Percentiles rank a stretch among this genome's conserved stretches.
These are phyloP conservation scores for Anodontia alba DNA, from an alignment of 2,888 invertebrate species.

Conservation along the genomic window DNA sequence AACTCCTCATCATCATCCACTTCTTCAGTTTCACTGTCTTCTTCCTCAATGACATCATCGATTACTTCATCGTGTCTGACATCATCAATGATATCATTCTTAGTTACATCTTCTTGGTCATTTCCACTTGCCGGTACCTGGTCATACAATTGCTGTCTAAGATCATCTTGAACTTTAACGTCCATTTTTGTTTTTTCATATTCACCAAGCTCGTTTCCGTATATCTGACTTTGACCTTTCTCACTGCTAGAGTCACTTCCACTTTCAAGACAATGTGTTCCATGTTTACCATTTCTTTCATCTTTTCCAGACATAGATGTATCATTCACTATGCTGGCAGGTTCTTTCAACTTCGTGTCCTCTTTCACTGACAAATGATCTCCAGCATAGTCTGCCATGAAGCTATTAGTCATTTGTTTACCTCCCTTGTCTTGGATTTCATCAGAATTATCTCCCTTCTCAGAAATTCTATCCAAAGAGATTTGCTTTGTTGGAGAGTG, in stretches of 20 bases:
- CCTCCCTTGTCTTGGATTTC: neutral
- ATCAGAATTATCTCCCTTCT: neutral
- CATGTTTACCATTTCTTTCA: too few species aligned
- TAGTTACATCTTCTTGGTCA: neutral
- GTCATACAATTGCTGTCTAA: neutral
- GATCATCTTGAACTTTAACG: too few species aligned
- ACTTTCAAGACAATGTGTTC: too few species aligned
- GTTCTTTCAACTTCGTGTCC: too few species aligned
- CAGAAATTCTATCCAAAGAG: neutral
- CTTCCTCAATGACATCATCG: neutral
- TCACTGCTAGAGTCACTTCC: too few species aligned
- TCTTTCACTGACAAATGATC: neutral
- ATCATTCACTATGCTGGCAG: too few species aligned
- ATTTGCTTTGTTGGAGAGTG: neutral
- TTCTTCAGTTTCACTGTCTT: constrained; percentile 19
- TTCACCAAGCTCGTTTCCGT: too few species aligned
- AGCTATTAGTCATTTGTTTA: neutral
- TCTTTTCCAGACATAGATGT: too few species aligned
- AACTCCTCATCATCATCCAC: constrained; percentile 44
- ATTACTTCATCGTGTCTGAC: neutral
- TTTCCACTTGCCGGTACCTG: neutral
- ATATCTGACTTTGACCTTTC: too few species aligned
- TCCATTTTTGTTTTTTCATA: too few species aligned
- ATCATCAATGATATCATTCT: neutral
- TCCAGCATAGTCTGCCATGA: too few species aligned